Conservation (phyloP, 2,888 invertebrate genomes). For the Dexiosoma caninum region DNA sequence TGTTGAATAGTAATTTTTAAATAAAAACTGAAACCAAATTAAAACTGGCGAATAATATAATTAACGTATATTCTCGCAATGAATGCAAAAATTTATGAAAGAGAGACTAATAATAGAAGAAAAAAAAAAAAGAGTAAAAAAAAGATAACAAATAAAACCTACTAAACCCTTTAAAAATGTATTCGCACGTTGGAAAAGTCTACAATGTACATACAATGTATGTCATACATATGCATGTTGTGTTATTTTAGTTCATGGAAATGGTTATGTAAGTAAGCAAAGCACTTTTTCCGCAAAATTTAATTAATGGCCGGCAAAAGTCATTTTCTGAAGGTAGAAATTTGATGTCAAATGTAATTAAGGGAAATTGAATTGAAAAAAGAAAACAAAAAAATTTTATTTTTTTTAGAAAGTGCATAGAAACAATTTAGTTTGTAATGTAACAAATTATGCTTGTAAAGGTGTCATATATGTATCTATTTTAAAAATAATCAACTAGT, state of each 20-base stretch:
- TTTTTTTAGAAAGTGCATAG: no score
- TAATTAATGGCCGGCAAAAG: constrained; percentile 31
- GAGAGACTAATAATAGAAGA: not conserved
- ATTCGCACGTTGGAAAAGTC: not conserved
- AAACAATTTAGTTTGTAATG: no score
- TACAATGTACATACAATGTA: not conserved
- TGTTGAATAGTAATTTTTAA: not conserved
- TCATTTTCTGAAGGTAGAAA: not conserved
- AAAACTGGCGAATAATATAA: constrained; percentile 34
- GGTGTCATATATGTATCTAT: no score
- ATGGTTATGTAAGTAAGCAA: not conserved
- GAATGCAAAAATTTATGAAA: constrained; percentile 12
- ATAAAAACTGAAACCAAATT: constrained; percentile 44
- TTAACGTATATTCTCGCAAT: constrained; percentile 9
- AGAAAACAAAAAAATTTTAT: no score
- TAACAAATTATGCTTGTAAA: no score
- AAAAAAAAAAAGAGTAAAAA: not conserved
- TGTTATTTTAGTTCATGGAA: not conserved
- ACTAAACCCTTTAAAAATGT: constrained; percentile 4
- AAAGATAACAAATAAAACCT: not conserved
- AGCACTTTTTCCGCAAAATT: constrained; percentile 11
- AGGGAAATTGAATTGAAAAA: not conserved
- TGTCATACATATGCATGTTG: no score
- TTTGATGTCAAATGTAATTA: constrained; percentile 10
- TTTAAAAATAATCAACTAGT: no score